Evolutionary conservation across 2,113 vertebrate genomes (phyloP), one percentile per base, ranked within the genome.

Genomic region (Corynorhinus townsendii): DNA sequence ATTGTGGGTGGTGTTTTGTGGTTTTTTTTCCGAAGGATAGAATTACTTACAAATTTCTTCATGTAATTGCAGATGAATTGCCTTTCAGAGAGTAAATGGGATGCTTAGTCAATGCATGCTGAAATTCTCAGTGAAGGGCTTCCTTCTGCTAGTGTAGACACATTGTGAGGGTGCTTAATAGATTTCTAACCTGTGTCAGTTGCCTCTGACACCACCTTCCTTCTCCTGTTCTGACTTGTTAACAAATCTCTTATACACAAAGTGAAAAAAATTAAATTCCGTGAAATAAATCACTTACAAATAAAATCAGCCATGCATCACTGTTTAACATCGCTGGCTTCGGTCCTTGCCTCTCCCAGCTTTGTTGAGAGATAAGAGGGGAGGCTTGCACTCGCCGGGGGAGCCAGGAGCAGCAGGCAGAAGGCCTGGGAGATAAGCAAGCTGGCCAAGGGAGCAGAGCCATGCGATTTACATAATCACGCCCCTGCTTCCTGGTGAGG

Each of bases 351-450:
- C 96, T 97, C 97, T 97, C 73, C 0, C 97, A 98, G 98, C 98
- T 98, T 99, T 99, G 98, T 98, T 93, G 81, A 96, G 97, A 99
- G 98, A 99, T 99, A 99, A 98, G 98, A 98, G 98, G 97, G 92
- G 96, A 93, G 95, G 98, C 97, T 85, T 92, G 97, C 95, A 66
- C 98, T 97, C 95, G 97, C 97, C 66, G 91, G 75, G 98, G 98
- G 98, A 98, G 98, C 98, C 98, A 97, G 97, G 79, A 98, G 98
- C 99, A 98, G 98, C 98, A 97, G 98, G 98, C 98, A 99, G 98
- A 98, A 98, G 98, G 98, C 98, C 98, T 97, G 98, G 98, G 98
- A 99, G 98, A 99, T 99, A 99, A 99, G 99, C 98, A 98, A 96
- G 96, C 98, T 98, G 98, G 98, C 98, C 97, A 97, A 91, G 98